A percentile compares a stretch with the other conserved stretches of the same genome.
Evolutionary conservation across 2,113 vertebrate species (phyloP).

Genomic region (Ptychochromis oligacanthus): DNA sequence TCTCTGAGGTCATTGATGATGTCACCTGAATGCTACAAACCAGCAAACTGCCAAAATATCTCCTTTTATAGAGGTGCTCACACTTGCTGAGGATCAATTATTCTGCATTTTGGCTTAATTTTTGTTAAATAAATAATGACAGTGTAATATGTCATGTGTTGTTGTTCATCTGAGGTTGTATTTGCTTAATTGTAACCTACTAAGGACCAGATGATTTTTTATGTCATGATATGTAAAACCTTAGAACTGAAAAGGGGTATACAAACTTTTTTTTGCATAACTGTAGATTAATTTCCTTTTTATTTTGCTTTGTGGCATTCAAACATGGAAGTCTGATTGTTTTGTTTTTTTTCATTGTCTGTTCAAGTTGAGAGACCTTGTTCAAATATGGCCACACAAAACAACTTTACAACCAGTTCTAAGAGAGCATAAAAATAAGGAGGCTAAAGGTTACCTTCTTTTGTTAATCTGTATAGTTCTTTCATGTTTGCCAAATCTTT

Average conservation of each 20-base stretch:
- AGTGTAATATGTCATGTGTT: neutral
- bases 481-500: neutral
- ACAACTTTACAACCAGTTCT: fast-evolving
- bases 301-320: neutral
- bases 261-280: too few relatives aligned
- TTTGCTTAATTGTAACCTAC: neutral
- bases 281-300: neutral
- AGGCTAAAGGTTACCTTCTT: neutral
- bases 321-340: neutral
- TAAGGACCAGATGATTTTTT: too few relatives aligned
- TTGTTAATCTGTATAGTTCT: neutral
- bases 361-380: fast-evolving
- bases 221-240: neutral
- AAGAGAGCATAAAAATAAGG: neutral
- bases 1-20: too few relatives aligned
- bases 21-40: too few relatives aligned
- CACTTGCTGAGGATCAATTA: too few relatives aligned
- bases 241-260: neutral
- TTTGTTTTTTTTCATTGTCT: neutral
- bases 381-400: neutral
- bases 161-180: neutral
- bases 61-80: too few relatives aligned
- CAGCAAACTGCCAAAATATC: too few relatives aligned
- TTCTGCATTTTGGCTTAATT: neutral
- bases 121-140: neutral